Base-by-base conservation (phyloP, 2,888 invertebrate genomes). In the Rhaphigaster nebulosa region DNA sequence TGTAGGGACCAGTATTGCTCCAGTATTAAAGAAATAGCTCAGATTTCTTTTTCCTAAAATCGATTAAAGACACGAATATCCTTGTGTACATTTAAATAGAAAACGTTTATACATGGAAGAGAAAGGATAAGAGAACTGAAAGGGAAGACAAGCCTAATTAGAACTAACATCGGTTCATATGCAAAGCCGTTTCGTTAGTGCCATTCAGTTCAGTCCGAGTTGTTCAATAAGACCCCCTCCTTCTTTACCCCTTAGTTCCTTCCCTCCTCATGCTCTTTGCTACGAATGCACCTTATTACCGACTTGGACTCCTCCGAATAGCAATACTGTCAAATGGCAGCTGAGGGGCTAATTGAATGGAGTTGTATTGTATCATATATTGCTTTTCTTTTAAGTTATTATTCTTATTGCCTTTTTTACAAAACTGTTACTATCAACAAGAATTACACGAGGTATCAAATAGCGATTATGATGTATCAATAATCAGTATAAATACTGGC, bases 241-340 rank as follows among this genome's bases (percentile, higher is more conserved):
- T 23, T 6, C 5, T n/a, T n/a, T n/a, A n/a, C n/a, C n/a, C n/a
- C n/a, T n/a, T n/a, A n/a, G n/a, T n/a, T 20, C 34, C 34, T 23
- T 6, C 5, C 23, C 20, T n/a, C 23, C 18, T 26, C 34, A 6
- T 38, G 1, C 70, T 23, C 70, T 38, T 76, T 34, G 34, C 34
- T 38, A 29, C 70, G 20, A 76, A 76, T 76, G 38, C 70, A 38
- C 34, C 70, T 76, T 76, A 76, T 76, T 76, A 76, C 23, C 70
- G 34, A 38, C 70, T 29, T 2, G 8, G 20, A 20, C 20, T 38
- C 34, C 70, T 76, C 20, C 15, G 38, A 76, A 76, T 76, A 20
- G 34, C 23, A 38, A 38, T 34, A 20, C 5, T 38, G 70, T 34
- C 70, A 38, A 76, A 76, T 38, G 34, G 70, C 15, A 38, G 4